Evolutionary conservation across 2,888 invertebrate genomes (phyloP), one percentile per base, ranked within the genome.

Genomic region (Dilophus febrilis): DNA sequence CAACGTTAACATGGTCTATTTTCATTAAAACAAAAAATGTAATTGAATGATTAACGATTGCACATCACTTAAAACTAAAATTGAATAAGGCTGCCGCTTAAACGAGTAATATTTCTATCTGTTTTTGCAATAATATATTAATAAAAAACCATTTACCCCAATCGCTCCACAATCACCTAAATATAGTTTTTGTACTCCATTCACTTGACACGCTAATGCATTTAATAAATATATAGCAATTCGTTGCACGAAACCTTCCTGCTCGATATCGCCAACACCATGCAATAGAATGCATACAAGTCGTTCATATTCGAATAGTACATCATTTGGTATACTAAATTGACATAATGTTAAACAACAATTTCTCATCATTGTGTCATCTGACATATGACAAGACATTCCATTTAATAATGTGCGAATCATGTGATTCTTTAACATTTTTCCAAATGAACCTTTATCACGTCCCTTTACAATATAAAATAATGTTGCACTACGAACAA

Each of bases 311-410:
- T 87, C 86, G 59, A 87, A 90, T 53, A 91, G 64, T 61, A 97
- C 87, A 70, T 95, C 95, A 49, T 75, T 74, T 3, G 95, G 95
- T 59, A 97, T 90, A 58, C 82, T 85, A 58, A 94, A 91, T 63
- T 92, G 90, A 55, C 91, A 92, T 30, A 95, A 67, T 0, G 91
- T 91, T 43, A 95, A 70, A 61, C 94, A 94, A 38, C 92, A 92
- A 62, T 97, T 95, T 40, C 94, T 70, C 75, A 95, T 84, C 90
- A 95, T 91, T 19, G 86, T 90, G 49, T 85, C 81, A 56, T 92
- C 90, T 27, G 75, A 71, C 44, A 76, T 70, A 54, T 90, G 86
- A 40, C 75, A 72, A 50, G 81, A 81, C 91, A 94, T 92, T 14
- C 84, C 91, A 54, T 87, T 82, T 28, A 94, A 66, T 39, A 92